Base-by-base conservation (phyloP, 2,797 vertebrate genomes). In the Dermochelys coriacea region DNA sequence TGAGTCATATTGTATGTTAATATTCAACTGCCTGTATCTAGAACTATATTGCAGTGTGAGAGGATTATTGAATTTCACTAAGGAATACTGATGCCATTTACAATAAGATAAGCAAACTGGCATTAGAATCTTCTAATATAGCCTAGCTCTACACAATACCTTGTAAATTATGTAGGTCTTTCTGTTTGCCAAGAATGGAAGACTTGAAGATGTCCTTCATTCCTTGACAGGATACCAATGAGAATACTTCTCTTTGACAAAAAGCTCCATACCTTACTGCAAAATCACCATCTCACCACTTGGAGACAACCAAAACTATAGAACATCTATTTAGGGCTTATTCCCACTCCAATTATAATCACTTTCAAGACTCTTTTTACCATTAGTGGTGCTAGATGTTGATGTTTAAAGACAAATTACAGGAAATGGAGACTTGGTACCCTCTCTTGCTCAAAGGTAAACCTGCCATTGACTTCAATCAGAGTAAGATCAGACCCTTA, bases 51-150 rank as follows among this genome's bases (percentile, higher is more conserved):
- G 80, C 4, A 82, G 8, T 87, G 5, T 79, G 25, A 90, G 37
- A 91, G 78, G 6, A 29, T 95, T 82, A 34, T 57, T 91, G 19
- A 11, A 80, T 61, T 41, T 90, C 80, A 88, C 54, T 84, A 54
- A 91, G 29, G n/a, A 79, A 9, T 74, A 82, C 23, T 78, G 89
- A 78, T 74, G 85, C 29, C 80, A 86, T 23, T 95, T 57, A 84
- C 9, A n/a, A 80, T 29, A 61, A 61, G 82, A 90, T n/a, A 21
- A 90, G 59, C 5, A 87, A 93, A 93, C 49, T 84, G 84, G 18
- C n/a, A 91, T 18, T 82, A 19, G 41, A 86, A 92, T 93, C 96
- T 94, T 93, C 55, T 87, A 95, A 84, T n/a, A 3, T 81, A n/a
- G 52, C 10, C 12, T 89, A 64, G 87, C 12, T 85, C 84, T 93